Evolutionary conservation across 2,888 invertebrate genomes (phyloP).

Genomic region (Drosophila antonietae): DNA sequence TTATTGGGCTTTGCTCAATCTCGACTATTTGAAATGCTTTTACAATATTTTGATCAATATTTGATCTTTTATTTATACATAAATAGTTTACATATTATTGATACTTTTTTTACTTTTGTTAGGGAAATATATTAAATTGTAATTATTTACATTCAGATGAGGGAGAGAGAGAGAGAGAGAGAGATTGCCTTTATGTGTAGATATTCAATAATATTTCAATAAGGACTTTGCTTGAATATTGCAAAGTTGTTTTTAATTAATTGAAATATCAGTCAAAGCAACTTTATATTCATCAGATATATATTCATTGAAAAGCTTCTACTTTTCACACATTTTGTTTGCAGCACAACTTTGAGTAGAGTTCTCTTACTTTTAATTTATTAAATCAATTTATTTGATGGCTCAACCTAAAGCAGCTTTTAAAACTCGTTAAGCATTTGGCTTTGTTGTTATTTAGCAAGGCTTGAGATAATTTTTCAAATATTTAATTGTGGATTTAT

Average conservation of each 20-base stretch:
- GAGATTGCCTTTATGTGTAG: background rate
- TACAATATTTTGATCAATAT: background rate
- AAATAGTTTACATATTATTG: background rate
- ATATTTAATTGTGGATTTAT: background rate
- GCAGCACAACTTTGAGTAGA: background rate
- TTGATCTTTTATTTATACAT: background rate
- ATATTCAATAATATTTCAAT: background rate
- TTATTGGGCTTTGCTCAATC: background rate
- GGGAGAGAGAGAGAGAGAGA: background rate
- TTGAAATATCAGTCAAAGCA: background rate
- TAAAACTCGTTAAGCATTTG: background rate
- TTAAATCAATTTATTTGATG: conserved; percentile 1
- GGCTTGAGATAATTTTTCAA: conserved; percentile 1
- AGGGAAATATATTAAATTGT: background rate
- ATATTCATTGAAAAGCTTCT: background rate
- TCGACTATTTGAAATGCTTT: background rate
- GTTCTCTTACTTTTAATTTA: background rate
- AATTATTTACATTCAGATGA: background rate
- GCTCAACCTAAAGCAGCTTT: background rate
- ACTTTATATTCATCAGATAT: background rate
- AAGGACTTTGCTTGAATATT: background rate
- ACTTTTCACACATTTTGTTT: background rate
- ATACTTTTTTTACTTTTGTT: too few species aligned
- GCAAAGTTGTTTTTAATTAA: background rate
- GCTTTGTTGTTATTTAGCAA: background rate